Evolutionary conservation across 2,113 vertebrate genomes (phyloP), one percentile per base, ranked within the genome.

Genomic region (Galemys pyrenaicus): DNA sequence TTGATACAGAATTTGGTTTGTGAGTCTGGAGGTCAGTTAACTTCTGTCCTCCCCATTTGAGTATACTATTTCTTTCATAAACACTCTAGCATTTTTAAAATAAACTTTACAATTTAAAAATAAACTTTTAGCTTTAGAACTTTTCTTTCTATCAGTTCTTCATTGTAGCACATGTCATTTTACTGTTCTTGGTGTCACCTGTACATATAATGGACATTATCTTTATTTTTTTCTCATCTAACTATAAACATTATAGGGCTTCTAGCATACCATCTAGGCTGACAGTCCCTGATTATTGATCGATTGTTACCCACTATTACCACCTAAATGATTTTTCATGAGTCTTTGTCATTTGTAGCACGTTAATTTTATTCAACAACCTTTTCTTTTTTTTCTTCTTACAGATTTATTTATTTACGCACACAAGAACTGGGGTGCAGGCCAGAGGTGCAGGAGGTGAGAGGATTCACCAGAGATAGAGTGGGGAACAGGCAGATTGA

Each of bases 301-400:
- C 35, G 37, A 20, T 68, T 51, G 35, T 73, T 49, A 74, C 28
- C 60, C 30, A 78, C 0, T 85, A 39, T 75, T 41, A 82, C 6
- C 35, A 86, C 86, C 80, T 86, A 81, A 54, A 26, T 62, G 68
- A 64, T 68, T 86, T 68, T 39, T 67, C 26, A 15, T 78, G 60
- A 49, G 83, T 78, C 28, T 91, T 87, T 81, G 32, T 62, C 28
- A 58, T 70, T 89, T 77, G 30, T 37, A 74, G 56, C n/a, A 35
- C 65, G n/a, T 84, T 73, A 20, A 41, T 89, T 92, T 89, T 49
- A 84, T 84, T 86, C 80, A 75, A 28, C 56, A 49, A n/a, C n/a
- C n/a, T 44, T 44, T 44, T 44, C 44, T 44, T 44, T 44, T 44
- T 44, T 44, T 44, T 44, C 9, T 44, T 6, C n/a, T n/a, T n/a